Evolutionary conservation across 2,888 invertebrate genomes (phyloP).

Genomic region (Pachycephus smyrnensis): DNA sequence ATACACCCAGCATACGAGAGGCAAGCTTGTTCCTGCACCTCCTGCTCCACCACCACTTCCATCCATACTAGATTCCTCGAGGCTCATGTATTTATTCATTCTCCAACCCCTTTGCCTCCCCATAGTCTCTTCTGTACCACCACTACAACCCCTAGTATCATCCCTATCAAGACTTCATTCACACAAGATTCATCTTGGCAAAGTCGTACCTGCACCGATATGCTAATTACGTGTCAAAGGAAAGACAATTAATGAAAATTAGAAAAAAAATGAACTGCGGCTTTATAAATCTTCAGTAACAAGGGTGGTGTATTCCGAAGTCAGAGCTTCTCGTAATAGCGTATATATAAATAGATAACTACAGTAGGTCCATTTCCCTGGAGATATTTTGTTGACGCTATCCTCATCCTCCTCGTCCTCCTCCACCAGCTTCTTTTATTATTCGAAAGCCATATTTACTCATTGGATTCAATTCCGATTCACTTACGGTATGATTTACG

Average conservation of each 20-base stretch:
- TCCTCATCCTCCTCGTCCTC: background rate
- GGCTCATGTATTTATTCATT: background rate
- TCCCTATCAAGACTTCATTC: slow-evolving; percentile 18
- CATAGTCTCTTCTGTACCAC: background rate
- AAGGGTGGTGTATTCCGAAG: background rate
- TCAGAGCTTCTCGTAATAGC: background rate
- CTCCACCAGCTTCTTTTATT: slow-evolving; percentile 2
- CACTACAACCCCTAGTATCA: slow-evolving; percentile 3
- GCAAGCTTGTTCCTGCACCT: slow-evolving; percentile 48
- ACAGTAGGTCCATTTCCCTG: background rate
- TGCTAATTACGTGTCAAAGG: background rate
- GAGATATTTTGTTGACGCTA: background rate
- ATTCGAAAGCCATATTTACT: slow-evolving; percentile 62
- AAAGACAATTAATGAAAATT: background rate
- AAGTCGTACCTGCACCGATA: background rate
- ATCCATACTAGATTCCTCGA: background rate
- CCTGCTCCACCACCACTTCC: background rate
- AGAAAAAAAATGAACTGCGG: background rate
- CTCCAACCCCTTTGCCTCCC: background rate
- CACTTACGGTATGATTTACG: slow-evolving; percentile 62
- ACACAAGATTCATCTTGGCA: slow-evolving; percentile 1
- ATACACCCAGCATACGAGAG: slow-evolving; percentile 53
- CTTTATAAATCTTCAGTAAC: background rate
- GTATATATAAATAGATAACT: background rate
- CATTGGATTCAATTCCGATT: slow-evolving; percentile 64